Percentiles rank a stretch among this genome's conserved stretches.
Conservation (phyloP, 2,797 vertebrate genomes). For the Acrossocheilus wenchowensis region DNA sequence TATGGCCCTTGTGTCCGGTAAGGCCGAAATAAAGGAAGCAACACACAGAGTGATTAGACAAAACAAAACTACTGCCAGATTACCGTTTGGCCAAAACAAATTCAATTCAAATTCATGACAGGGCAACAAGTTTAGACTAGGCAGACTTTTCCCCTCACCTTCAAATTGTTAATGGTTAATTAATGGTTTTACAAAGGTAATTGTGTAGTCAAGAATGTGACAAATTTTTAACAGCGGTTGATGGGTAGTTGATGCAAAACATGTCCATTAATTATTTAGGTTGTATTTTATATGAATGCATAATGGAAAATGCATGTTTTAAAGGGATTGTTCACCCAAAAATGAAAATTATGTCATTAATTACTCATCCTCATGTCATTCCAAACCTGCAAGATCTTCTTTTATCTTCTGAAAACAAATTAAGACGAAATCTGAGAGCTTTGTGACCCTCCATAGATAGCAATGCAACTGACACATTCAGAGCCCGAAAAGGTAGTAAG, state of each 20-base stretch:
- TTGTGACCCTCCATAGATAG: too few relatives aligned
- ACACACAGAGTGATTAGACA: background rate
- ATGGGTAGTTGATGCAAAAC: background rate
- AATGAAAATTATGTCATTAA: background rate
- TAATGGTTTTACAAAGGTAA: background rate
- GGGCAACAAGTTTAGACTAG: background rate
- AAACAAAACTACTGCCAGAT: background rate
- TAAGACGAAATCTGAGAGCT: too few relatives aligned
- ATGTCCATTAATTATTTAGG: background rate
- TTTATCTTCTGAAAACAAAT: too few relatives aligned
- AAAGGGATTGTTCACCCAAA: background rate
- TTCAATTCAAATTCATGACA: background rate
- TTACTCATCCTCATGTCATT: background rate
- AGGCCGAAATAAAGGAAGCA: slow-evolving; percentile 20
- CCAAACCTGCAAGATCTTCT: background rate
- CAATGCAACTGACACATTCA: too few relatives aligned
- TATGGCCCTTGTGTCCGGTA: background rate
- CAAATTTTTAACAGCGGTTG: background rate
- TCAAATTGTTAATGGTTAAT: slow-evolving; percentile 8
- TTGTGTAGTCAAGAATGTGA: background rate
- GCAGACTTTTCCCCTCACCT: background rate
- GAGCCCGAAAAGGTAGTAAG: too few relatives aligned
- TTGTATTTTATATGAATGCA: background rate
- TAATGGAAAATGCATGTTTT: background rate
- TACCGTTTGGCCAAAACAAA: background rate